A percentile compares a stretch with the other conserved stretches of the same genome.
Conservation (phyloP, 2,888 invertebrate species). For the Osedax fenrisi region DNA sequence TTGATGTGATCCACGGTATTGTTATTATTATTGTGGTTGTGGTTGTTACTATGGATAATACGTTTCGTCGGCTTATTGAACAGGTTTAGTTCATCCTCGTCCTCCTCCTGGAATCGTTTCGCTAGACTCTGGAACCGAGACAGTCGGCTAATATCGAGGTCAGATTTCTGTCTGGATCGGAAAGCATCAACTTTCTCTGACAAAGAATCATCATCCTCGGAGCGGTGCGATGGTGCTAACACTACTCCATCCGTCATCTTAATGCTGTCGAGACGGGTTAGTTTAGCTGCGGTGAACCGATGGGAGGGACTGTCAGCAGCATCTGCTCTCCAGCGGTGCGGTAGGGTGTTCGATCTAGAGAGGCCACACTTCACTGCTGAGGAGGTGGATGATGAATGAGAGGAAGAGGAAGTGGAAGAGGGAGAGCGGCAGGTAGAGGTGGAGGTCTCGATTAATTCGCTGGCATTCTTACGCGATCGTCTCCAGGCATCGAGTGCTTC, state of each 20-base stretch:
- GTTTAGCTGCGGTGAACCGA: not conserved
- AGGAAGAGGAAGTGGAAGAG: constrained; percentile 15
- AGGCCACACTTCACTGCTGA: no score
- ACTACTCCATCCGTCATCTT: constrained; percentile 1
- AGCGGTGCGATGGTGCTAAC: constrained; percentile 12
- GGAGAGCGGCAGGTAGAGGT: not conserved
- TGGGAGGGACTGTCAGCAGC: constrained; percentile 12
- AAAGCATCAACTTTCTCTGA: constrained; percentile 29
- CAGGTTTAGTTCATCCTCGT: not conserved
- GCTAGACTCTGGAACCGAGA: constrained; percentile 23
- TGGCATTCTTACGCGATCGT: constrained; percentile 19
- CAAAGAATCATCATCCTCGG: constrained; percentile 18
- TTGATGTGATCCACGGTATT: not conserved
- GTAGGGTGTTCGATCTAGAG: constrained; percentile 21
- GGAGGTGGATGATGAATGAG: no score
- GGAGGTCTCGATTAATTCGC: constrained; percentile 15
- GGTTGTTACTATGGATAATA: not conserved
- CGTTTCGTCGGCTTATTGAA: not conserved
- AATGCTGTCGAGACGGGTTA: not conserved
- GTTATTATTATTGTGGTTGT: not conserved
- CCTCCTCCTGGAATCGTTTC: not conserved
- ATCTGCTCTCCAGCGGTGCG: constrained; percentile 12
- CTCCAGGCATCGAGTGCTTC: constrained; percentile 28
- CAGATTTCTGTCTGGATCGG: constrained; percentile 11
- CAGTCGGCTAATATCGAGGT: constrained; percentile 4